These are phyloP conservation scores for Toxotes chatareus DNA, from an alignment of 2,113 vertebrate species.

Conservation along the genomic window DNA sequence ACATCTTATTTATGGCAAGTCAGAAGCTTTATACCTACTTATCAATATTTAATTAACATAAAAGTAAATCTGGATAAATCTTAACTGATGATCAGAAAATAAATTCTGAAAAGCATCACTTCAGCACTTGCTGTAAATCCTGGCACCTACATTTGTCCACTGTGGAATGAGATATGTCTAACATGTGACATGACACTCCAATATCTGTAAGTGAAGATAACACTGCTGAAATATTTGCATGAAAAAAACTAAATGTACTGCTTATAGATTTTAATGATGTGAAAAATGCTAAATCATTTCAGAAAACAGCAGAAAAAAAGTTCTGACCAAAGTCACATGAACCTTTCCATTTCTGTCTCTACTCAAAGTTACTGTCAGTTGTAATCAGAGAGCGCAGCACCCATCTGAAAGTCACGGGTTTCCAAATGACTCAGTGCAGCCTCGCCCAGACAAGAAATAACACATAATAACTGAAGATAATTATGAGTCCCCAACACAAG, in stretches of 20 bases:
- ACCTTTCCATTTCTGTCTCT: not conserved
- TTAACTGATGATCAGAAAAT: not conserved
- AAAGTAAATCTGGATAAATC: not conserved
- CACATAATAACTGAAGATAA: slow-evolving; percentile 5
- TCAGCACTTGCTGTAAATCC: not conserved
- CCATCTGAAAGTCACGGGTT: not conserved
- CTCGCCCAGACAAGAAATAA: slow-evolving; percentile 9
- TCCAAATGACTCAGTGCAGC: not conserved
- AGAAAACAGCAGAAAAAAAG: not conserved
- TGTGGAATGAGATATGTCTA: not conserved
- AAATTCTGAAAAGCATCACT: not conserved
- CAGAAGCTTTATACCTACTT: not conserved
- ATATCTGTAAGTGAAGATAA: not conserved
- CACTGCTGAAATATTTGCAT: not conserved
- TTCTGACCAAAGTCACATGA: not conserved
- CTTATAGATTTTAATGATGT: not conserved
- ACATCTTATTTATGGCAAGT: no score
- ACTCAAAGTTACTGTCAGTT: not conserved
- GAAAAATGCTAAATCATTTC: no score
- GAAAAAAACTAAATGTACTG: not conserved
- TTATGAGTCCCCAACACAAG: not conserved
- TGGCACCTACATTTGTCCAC: not conserved
- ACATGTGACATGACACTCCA: not conserved
- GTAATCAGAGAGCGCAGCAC: not conserved
- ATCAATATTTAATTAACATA: not conserved